Conservation (phyloP, 2,113 vertebrate species). For the Copsychus sechellarum region DNA sequence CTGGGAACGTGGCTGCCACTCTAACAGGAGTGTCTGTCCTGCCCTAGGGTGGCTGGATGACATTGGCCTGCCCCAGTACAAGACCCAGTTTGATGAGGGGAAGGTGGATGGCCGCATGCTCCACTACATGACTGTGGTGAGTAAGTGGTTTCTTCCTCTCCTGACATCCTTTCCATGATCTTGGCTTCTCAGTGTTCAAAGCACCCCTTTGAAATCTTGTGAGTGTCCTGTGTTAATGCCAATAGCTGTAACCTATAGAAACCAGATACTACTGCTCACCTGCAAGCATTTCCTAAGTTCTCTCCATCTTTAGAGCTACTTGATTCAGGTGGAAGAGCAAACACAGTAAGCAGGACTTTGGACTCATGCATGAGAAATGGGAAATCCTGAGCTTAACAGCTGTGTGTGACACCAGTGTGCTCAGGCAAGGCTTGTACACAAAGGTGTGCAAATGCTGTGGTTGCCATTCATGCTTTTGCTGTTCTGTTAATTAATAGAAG, state of each 20-base stretch:
- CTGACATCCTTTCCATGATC: not conserved
- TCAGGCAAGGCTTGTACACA: not conserved
- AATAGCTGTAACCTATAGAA: not conserved
- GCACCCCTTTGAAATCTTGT: not conserved
- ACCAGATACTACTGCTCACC: not conserved
- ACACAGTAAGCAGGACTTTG: not conserved
- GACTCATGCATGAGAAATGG: not conserved
- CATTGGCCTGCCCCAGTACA: slow-evolving; percentile 96
- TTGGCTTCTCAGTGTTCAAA: not conserved
- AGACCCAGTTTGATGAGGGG: slow-evolving; percentile 97
- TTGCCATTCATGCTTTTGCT: not conserved
- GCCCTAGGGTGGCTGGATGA: slow-evolving; percentile 94
- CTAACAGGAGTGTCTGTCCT: not conserved
- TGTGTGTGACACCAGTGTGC: not conserved
- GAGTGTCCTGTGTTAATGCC: not conserved
- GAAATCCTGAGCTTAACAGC: not conserved
- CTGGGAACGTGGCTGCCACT: not conserved
- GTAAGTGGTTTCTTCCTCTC: slow-evolving; percentile 34
- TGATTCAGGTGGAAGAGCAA: not conserved
- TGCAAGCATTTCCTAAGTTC: not conserved
- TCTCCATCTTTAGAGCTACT: not conserved
- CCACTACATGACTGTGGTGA: slow-evolving; percentile 96
- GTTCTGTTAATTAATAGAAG: not conserved
- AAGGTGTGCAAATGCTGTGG: not conserved
- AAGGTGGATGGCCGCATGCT: slow-evolving; percentile 95